Conservation (phyloP, 2,888 invertebrate genomes). For the Temnothorax rugatulus region DNA sequence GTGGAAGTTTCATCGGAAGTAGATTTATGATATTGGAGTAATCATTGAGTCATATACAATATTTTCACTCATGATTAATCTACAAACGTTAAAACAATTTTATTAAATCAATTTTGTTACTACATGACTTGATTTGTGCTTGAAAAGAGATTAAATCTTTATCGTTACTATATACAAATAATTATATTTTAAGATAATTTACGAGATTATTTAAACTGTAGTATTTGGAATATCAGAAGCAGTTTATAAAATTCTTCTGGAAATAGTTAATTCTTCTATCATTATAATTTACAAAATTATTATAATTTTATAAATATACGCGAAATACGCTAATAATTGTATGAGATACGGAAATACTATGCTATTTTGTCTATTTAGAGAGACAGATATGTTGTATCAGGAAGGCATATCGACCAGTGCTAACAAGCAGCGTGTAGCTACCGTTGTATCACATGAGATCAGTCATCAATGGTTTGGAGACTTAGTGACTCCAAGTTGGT, state of each 20-base stretch:
- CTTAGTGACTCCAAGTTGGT: constrained; percentile 92
- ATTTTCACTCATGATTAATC: not conserved
- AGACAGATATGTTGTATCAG: constrained; percentile 79
- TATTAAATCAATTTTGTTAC: not conserved
- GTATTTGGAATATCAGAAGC: not conserved
- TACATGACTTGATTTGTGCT: not conserved
- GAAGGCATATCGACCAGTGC: constrained; percentile 87
- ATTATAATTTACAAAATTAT: not conserved
- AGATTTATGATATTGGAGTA: not conserved
- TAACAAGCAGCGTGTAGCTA: constrained; percentile 89
- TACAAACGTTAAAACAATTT: not conserved
- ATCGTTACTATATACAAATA: not conserved
- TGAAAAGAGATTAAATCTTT: not conserved
- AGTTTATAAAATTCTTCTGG: not conserved
- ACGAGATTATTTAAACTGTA: not conserved
- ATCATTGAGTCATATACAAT: too few relatives aligned
- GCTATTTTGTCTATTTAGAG: constrained; percentile 80
- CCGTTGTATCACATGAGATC: constrained; percentile 92
- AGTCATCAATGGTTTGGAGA: constrained; percentile 95
- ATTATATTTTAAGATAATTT: not conserved
- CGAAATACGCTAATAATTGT: not conserved
- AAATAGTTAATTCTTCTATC: not conserved
- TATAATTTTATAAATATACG: not conserved
- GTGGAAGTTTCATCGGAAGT: too few relatives aligned
- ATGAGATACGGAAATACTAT: not conserved